These are phyloP conservation scores for Heterodera filipjevi DNA, from an alignment of 2,888 invertebrate genomes.

Conservation along the genomic window DNA sequence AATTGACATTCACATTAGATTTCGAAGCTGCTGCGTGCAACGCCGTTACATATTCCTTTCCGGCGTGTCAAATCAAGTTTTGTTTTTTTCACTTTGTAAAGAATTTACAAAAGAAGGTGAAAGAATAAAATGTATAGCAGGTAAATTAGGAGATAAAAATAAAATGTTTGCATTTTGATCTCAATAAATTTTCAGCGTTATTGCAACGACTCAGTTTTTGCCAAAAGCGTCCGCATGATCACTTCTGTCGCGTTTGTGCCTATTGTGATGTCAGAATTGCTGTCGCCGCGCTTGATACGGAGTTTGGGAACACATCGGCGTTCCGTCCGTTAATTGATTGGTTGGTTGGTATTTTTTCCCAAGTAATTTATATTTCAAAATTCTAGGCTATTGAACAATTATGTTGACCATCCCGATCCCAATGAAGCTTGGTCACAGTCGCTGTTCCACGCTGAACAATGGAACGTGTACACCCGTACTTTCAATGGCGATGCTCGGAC, in stretches of 20 bases:
- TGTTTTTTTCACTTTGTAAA: conserved; percentile 29
- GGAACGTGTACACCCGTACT: no score
- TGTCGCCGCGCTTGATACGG: no score
- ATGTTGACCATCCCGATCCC: no score
- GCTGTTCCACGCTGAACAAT: no score
- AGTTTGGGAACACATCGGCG: background rate
- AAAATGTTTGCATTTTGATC: no score
- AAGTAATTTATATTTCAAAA: background rate
- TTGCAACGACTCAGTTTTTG: conserved; percentile 6
- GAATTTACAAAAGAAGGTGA: conserved; percentile 19
- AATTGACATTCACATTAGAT: conserved; percentile 17
- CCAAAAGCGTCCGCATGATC: no score
- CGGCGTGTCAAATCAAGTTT: background rate
- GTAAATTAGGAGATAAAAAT: background rate
- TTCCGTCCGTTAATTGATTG: conserved; percentile 1
- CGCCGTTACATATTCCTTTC: background rate
- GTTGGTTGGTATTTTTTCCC: background rate
- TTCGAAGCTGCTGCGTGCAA: conserved; percentile 10
- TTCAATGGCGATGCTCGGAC: no score
- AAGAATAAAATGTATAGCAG: background rate
- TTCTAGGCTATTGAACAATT: conserved; percentile 34
- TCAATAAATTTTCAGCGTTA: background rate
- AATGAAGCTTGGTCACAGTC: no score
- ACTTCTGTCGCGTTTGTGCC: no score
- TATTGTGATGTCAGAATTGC: no score